Evolutionary conservation across 2,888 invertebrate genomes (phyloP).

Genomic region (Phania funesta): DNA sequence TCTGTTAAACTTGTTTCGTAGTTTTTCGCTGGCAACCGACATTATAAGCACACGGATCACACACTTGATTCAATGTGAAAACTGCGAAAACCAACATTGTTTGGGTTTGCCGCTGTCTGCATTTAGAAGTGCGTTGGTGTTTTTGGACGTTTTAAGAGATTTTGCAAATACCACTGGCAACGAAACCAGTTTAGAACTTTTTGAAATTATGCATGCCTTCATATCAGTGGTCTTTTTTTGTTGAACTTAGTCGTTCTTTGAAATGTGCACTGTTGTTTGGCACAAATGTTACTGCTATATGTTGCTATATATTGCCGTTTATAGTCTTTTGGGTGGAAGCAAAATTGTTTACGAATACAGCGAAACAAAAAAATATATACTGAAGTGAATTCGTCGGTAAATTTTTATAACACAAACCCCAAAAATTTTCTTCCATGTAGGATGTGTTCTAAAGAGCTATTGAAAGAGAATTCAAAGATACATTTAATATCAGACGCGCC

Average conservation of each 20-base stretch:
- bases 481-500: too few relatives aligned
- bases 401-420: too few relatives aligned
- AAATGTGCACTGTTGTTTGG: too few relatives aligned
- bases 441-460: too few relatives aligned
- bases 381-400: too few relatives aligned
- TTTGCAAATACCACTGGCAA: neutral
- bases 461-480: too few relatives aligned
- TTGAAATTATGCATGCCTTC: neutral
- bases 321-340: too few relatives aligned
- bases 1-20: neutral
- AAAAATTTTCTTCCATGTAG: too few relatives aligned
- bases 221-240: neutral
- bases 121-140: neutral
- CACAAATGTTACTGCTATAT: too few relatives aligned
- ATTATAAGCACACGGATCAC: neutral
- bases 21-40: neutral
- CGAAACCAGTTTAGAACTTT: neutral
- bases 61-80: neutral
- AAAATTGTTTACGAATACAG: too few relatives aligned
- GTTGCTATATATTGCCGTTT: too few relatives aligned
- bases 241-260: neutral
- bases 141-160: neutral
- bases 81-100: constrained; percentile 27
- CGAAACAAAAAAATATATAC: too few relatives aligned
- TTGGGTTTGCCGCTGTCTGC: neutral